These are phyloP conservation scores for Pteronotus mesoamericanus DNA, from an alignment of 2,797 vertebrate genomes.

Conservation along the genomic window DNA sequence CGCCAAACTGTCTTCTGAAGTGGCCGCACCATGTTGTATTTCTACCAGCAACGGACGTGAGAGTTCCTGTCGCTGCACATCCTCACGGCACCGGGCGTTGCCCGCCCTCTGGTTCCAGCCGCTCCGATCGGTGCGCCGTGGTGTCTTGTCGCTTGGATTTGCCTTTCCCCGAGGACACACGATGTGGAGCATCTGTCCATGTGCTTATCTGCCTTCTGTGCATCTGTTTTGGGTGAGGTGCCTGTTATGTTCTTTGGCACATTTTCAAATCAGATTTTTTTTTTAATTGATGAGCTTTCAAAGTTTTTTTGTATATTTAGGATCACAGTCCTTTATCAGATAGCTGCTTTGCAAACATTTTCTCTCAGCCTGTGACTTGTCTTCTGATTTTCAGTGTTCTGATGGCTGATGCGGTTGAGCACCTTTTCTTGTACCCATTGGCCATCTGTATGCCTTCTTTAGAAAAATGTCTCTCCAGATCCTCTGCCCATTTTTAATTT, in stretches of 20 bases:
- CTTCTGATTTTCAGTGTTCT: too few relatives aligned
- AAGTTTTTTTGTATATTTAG: background rate
- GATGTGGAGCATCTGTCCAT: background rate
- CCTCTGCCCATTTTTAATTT: background rate
- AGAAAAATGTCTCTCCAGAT: background rate
- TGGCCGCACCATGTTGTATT: background rate
- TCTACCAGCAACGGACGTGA: too few relatives aligned
- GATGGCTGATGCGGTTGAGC: too few relatives aligned
- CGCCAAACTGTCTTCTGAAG: too few relatives aligned
- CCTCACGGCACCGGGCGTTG: background rate
- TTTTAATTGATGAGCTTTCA: too few relatives aligned
- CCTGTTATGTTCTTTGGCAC: background rate
- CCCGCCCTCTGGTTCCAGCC: background rate
- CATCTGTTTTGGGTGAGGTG: background rate
- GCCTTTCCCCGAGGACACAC: too few relatives aligned
- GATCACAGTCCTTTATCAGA: background rate
- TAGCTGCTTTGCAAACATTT: too few relatives aligned
- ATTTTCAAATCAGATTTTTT: background rate
- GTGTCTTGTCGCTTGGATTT: background rate
- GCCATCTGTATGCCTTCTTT: too few relatives aligned
- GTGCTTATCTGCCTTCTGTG: too few relatives aligned
- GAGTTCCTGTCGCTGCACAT: background rate
- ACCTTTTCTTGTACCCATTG: too few relatives aligned
- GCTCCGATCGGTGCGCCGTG: background rate
- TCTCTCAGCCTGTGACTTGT: too few relatives aligned